Base-by-base conservation (phyloP, 2,888 invertebrate genomes). In the Tortricodes alternella region DNA sequence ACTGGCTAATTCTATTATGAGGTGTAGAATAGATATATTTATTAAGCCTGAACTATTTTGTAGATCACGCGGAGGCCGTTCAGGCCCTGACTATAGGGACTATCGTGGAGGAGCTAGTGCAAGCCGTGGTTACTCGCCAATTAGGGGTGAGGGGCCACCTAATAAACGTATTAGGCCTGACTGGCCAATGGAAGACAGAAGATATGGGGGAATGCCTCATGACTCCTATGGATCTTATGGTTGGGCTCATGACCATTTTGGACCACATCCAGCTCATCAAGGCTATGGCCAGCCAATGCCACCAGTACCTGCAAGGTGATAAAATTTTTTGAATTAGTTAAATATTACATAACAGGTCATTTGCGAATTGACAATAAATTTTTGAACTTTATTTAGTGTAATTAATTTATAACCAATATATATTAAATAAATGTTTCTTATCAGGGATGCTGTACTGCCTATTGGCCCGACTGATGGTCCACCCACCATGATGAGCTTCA, bases 401-500 rank as follows among this genome's bases (percentile, higher is more conserved):
- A 24, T 24, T 23, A 23, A 23, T 7, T 7, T 23, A 23, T n/a
- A n/a, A n/a, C n/a, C n/a, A n/a, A 27, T 2, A 3, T 9, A 8
- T 2, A 3, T n/a, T 27, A n/a, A 4, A n/a, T 9, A 2, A 7
- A 9, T 27, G 9, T 8, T 16, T 65, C 50, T 34, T 60, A 34
- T 21, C 75, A 93, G 93, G 82, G 93, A 93, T 80, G 83, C 92
- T 64, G 85, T 88, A 38, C 77, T 91, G 55, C 83, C 91, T 9
- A 76, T 86, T 71, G 86, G 87, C 34, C 78, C 91, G 27, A 66
- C 81, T 15, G 91, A 95, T 69, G 97, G 97, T 0, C 98, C 98
- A 70, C 96, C 98, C 0, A 95, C 97, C 0, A 97, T 99, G 97
- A 95, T 99, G 94, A 95, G 98, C 1, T 97, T 99, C 84, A 99